Evolutionary conservation across 2,797 vertebrate species (phyloP).

Genomic region (Fringilla coelebs): DNA sequence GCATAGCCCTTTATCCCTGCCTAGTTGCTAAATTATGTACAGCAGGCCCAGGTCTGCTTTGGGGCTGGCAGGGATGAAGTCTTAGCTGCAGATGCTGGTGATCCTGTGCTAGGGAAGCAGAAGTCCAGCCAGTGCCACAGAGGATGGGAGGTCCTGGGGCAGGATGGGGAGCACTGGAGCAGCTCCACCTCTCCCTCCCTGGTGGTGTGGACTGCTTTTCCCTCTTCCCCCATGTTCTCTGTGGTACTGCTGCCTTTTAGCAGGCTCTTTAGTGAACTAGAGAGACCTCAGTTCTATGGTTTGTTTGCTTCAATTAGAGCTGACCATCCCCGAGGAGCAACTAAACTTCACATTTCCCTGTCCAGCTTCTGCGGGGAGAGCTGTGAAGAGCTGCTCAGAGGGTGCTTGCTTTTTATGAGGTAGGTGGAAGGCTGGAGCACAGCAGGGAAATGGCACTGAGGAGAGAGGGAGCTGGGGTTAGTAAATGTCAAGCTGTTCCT

Average conservation of each 20-base stretch:
- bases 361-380: not conserved
- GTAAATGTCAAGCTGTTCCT: conserved; percentile 34
- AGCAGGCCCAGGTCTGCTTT: not conserved
- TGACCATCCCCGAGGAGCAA: not conserved
- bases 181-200: not conserved
- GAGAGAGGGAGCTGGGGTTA: not conserved
- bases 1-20: conserved; percentile 17
- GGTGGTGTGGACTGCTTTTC: not conserved
- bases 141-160: not conserved
- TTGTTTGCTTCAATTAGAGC: conserved; percentile 36
- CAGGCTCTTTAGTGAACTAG: not conserved
- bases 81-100: not conserved
- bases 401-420: not conserved
- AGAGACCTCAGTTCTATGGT: not conserved
- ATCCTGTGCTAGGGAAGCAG: not conserved
- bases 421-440: not conserved
- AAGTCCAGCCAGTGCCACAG: not conserved
- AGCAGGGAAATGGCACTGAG: not conserved
- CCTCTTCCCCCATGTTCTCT: not conserved
- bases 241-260: not conserved
- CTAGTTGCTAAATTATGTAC: not conserved
- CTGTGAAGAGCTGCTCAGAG: not conserved
- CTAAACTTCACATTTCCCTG: not conserved
- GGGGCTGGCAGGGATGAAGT: not conserved
- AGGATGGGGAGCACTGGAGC: not conserved